Evolutionary conservation across 1,140 invertebrate species (phyloP).

Genomic region (Lordiphosa stackelbergi): DNA sequence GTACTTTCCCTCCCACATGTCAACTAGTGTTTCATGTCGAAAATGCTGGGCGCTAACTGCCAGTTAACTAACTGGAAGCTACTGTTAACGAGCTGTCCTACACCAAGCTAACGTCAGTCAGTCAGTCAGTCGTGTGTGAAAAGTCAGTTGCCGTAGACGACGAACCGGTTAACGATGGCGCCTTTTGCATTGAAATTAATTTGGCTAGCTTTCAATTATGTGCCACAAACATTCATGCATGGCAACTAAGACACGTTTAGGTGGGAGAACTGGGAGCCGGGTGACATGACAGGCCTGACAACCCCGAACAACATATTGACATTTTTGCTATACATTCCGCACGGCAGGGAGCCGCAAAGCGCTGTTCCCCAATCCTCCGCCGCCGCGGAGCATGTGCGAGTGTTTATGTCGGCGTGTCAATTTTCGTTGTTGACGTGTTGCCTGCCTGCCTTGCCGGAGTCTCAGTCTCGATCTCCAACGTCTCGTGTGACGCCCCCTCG

Average conservation of each 20-base stretch:
- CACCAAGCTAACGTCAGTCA: conserved; percentile 31
- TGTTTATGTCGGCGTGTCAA: conserved; percentile 73
- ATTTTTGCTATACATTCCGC: conserved; percentile 72
- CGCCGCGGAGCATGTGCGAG: conserved; percentile 58
- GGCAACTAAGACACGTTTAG: conserved; percentile 70
- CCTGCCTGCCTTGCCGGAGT: conserved; percentile 16
- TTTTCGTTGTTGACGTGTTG: conserved; percentile 73
- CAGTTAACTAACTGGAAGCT: conserved; percentile 36
- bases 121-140: conserved; percentile 47
- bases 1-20: not conserved
- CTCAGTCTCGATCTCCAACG: conserved; percentile 16
- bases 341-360: conserved; percentile 46
- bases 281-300: conserved; percentile 72
- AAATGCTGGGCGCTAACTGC: conserved; percentile 9
- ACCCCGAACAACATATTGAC: conserved; percentile 72
- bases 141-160: conserved; percentile 22
- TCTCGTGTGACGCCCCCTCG: conserved; percentile 34
- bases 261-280: conserved; percentile 22
- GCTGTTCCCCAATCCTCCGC: not conserved
- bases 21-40: conserved; percentile 2
- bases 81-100: conserved; percentile 49
- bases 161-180: conserved; percentile 43
- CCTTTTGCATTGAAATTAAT: conserved; percentile 73
- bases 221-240: conserved; percentile 73
- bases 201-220: conserved; percentile 75